Percentiles rank a stretch among this genome's conserved stretches.
phyloP scores from a whole-genome alignment of 2,113 vertebrate species.

The Sminthopsis crassicaudata region DNA sequence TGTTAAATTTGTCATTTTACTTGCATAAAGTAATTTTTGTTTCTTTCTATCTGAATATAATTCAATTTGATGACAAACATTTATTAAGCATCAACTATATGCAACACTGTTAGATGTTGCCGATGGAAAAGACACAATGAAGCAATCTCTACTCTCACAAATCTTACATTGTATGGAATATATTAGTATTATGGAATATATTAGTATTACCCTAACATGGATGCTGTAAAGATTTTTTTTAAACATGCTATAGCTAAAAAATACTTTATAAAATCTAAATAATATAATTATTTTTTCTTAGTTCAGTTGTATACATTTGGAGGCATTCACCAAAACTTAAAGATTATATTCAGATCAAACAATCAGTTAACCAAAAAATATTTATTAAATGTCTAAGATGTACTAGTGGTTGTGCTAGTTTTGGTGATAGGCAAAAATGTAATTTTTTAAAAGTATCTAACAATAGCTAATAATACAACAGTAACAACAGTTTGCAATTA shows the following conservation, averaged over 20 bases:
- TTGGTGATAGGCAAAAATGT: neutral
- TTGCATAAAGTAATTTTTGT: neutral
- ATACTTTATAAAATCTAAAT: neutral
- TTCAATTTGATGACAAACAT: neutral
- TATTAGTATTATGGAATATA: neutral
- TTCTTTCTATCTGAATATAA: neutral
- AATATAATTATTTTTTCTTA: conserved; percentile 26
- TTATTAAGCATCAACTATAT: neutral
- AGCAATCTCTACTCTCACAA: neutral
- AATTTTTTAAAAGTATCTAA: neutral
- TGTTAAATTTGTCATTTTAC: conserved; percentile 6
- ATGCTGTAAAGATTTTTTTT: neutral
- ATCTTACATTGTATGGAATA: neutral
- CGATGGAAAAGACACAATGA: neutral
- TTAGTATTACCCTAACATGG: neutral
- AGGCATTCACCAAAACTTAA: neutral
- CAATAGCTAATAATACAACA: neutral
- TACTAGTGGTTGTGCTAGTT: neutral
- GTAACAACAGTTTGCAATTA: neutral
- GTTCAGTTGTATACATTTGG: conserved; percentile 10
- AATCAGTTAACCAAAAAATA: neutral
- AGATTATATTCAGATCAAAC: neutral
- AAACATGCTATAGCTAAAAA: neutral
- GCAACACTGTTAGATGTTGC: neutral
- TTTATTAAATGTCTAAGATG: neutral